phyloP scores from a whole-genome alignment of 1,140 invertebrate genomes.

The Nymphalis io region DNA sequence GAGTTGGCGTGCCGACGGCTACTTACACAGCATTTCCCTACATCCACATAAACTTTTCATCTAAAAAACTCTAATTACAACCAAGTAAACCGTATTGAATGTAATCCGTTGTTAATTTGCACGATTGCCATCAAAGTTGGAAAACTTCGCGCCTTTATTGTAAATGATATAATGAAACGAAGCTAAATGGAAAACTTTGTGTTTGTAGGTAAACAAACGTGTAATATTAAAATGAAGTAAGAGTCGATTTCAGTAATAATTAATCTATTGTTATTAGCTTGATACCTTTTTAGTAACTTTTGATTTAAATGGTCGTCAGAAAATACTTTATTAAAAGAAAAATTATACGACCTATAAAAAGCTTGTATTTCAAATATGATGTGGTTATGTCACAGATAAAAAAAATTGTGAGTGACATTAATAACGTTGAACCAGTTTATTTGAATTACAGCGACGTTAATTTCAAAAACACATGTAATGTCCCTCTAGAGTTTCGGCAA shows the following conservation, averaged over 20 bases:
- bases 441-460: constrained; percentile 11
- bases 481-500: neutral
- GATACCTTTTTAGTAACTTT: no score
- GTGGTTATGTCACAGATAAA: constrained; percentile 21
- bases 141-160: constrained; percentile 27
- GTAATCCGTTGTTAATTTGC: constrained; percentile 33
- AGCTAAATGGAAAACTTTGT: neutral
- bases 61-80: constrained; percentile 57
- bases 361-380: constrained; percentile 11
- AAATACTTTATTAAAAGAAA: no score
- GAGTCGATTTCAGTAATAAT: no score
- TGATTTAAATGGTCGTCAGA: no score
- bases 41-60: constrained; percentile 54
- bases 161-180: constrained; percentile 18
- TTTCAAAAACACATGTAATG: constrained; percentile 22
- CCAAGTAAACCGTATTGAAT: constrained; percentile 39
- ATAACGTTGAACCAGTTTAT: constrained; percentile 18
- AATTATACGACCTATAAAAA: neutral
- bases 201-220: neutral
- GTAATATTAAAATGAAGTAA: no score
- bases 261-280: no score
- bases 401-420: constrained; percentile 18
- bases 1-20: constrained; percentile 68
- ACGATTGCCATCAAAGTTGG: constrained; percentile 13
- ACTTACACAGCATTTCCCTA: constrained; percentile 53